Base-by-base conservation (phyloP, 1,140 invertebrate genomes). In the Dreissena rostriformis region DNA sequence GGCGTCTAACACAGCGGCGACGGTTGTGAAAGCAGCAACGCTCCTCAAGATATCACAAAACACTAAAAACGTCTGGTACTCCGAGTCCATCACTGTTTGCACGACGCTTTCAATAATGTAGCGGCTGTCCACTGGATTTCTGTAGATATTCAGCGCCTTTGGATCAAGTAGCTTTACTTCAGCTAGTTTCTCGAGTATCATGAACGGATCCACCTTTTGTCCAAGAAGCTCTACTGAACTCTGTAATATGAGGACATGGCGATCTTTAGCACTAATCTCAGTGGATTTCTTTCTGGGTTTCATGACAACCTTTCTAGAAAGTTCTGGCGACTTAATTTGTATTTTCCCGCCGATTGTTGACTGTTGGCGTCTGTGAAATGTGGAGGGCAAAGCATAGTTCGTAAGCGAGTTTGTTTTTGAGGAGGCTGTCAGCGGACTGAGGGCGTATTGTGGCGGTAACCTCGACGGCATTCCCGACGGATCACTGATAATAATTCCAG, bases 101-200 rank as follows among this genome's bases (percentile, higher is more conserved):
- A 89, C 87, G 22, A 92, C 77, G 61, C 81, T 90, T 78, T 92
- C 91, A 82, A 90, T 91, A 10, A 92, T 77, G 10, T 90, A 78
- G 61, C 89, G 86, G 22, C 87, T 86, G 67, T 92, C 91, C 0
- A 87, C 88, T 57, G 87, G 89, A 26, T 88, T 89, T 57, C 81
- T 79, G 68, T 90, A 92, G 19, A 86, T 85, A 71, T 88, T 87
- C 26, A 89, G 53, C 63, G 91, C 88, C 57, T 82, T 80, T 22
- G 75, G 75, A 29, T 84, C 84, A n/a, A 92, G 80, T 4, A 92
- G 84, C 11, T 86, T 73, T 10, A 84, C 72, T 4, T 78, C 78
- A 57, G 86, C 68, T n/a, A 92, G 75, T 1, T 88, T 82, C n/a
- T 91, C 86, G 22, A 92, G 57, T 19, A 92, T 67, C 10, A 86